Evolutionary conservation across 2,113 vertebrate species (phyloP), one percentile per base, ranked within the genome.

Genomic region (Cyprinus carpio): DNA sequence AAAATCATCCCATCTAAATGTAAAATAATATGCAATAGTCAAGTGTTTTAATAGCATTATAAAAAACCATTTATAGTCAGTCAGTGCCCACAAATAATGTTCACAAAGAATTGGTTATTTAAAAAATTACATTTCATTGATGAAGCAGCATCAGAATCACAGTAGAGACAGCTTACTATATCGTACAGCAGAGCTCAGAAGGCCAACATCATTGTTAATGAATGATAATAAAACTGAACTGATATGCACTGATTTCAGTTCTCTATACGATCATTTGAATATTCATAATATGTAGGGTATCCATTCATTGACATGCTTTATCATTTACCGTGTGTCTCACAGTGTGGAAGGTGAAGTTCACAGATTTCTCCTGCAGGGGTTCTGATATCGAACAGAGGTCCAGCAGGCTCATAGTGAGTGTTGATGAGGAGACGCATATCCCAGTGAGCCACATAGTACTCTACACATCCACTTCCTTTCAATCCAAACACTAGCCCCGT

Each of bases 301-400:
- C 54, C 54, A 56, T 10, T 23, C 56, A n/a, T 4, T 60, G 10
- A 60, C 8, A n/a, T 60, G 40, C 12, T n/a, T 82, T 13, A 29
- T 79, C 13, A 49, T 69, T 80, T 40, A 88, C 87, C 84, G 0
- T 81, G 65, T 58, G 67, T 75, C 60, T 88, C 87, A 69, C 84
- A 88, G 84, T 88, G 87, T 65, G 84, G 87, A 6, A 88, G 84
- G 7, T 85, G 75, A 46, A 88, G 84, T 51, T 65, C 75, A 72
- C 75, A 69, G 8, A 88, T 43, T 31, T 84, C 56, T 71, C 77
- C 72, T 54, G 23, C 18, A 37, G 64, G 56, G 27, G 75, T 69
- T 18, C 29, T 76, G 65, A 88, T 74, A 27, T 85, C 34, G 34
- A 72, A 88, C 29, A 85, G 51, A 58, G 87, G 84, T n/a, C 84